Conservation (phyloP, 2,888 invertebrate species). For the Nesidiocoris tenuis region DNA sequence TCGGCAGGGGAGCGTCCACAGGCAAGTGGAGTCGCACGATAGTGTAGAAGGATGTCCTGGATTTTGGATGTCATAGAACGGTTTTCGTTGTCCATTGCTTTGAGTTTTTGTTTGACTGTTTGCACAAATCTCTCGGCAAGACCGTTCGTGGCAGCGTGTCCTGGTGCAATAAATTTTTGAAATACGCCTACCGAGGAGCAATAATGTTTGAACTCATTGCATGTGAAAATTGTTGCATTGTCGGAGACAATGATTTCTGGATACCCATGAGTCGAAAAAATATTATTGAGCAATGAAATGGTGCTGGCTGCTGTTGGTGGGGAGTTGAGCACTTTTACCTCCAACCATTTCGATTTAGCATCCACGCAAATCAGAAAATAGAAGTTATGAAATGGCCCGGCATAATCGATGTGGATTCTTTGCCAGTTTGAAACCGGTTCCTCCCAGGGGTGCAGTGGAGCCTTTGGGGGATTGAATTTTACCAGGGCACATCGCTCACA, state of each 20-base stretch:
- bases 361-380: constrained; percentile 50
- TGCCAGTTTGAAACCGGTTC: constrained; percentile 49
- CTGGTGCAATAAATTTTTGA: background rate
- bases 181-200: background rate
- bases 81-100: background rate
- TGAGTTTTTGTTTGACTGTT: background rate
- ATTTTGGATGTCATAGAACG: background rate
- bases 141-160: background rate
- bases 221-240: constrained; percentile 41
- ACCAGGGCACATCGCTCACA: constrained; percentile 46
- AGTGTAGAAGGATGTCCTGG: background rate
- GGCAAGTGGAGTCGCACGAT: background rate
- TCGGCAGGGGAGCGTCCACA: background rate
- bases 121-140: background rate
- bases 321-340: constrained; percentile 3
- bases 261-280: constrained; percentile 44
- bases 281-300: constrained; percentile 36
- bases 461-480: constrained; percentile 3
- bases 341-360: constrained; percentile 51
- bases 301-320: constrained; percentile 43
- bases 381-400: constrained; percentile 47
- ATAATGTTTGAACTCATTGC: background rate
- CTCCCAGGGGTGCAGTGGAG: constrained; percentile 49
- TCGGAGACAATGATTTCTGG: constrained; percentile 44
- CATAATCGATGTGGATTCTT: constrained; percentile 49